Conservation (phyloP, 2,113 vertebrate genomes). For the Mobula hypostoma region DNA sequence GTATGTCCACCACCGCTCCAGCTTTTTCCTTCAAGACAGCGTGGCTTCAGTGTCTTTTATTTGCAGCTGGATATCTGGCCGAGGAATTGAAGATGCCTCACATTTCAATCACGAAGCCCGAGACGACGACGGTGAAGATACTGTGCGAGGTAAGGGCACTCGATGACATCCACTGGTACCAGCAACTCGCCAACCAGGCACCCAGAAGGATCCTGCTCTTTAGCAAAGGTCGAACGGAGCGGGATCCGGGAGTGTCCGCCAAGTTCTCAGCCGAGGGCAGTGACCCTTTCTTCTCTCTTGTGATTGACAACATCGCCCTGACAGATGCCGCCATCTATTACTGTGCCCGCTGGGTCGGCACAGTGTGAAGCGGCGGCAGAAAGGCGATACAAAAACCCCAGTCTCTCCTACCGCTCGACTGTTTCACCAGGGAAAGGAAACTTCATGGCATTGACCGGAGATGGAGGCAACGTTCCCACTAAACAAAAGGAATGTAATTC, state of each 20-base stretch:
- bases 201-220: neutral
- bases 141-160: neutral
- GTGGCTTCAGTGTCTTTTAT: neutral
- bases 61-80: neutral
- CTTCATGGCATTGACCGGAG: no score
- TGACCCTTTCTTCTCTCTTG: neutral
- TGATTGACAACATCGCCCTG: neutral
- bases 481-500: neutral
- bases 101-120: neutral
- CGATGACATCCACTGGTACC: neutral
- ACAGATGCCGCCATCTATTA: neutral
- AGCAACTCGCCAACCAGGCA: neutral
- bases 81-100: neutral
- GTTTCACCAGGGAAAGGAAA: neutral
- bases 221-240: no score
- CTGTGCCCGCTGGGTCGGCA: neutral
- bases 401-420: neutral
- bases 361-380: neutral
- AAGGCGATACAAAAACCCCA: neutral
- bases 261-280: neutral
- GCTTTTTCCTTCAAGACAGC: neutral
- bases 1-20: neutral
- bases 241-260: neutral
- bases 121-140: neutral
- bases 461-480: no score